Evolutionary conservation across 2,113 vertebrate genomes (phyloP).

Genomic region (Eurypyga helias): DNA sequence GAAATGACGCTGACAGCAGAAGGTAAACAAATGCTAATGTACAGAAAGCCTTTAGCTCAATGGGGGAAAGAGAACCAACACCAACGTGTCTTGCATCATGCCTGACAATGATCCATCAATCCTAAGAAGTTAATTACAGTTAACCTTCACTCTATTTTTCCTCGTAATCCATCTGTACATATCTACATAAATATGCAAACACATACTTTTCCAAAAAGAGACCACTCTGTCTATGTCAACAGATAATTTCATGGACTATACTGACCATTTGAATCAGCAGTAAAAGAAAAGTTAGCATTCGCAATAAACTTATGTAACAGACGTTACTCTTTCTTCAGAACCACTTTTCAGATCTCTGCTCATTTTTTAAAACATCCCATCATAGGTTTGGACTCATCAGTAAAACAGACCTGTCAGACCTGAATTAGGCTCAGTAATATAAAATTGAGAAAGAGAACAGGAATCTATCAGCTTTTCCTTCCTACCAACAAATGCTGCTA

Average conservation of each 20-base stretch:
- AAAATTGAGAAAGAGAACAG: background rate
- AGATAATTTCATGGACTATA: background rate
- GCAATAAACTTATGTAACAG: background rate
- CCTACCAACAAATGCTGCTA: background rate
- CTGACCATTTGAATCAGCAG: background rate
- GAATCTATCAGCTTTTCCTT: background rate
- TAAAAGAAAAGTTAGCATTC: background rate
- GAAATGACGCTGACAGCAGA: background rate
- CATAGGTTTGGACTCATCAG: background rate
- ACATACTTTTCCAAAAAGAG: background rate
- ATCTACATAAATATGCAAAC: background rate
- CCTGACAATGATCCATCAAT: background rate
- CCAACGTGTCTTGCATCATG: background rate
- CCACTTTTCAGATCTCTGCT: background rate
- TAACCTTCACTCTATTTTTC: background rate
- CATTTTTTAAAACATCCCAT: background rate
- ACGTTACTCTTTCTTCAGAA: background rate
- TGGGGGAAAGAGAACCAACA: background rate
- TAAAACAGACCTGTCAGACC: background rate
- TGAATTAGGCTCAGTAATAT: background rate
- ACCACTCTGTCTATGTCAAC: background rate
- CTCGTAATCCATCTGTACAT: background rate
- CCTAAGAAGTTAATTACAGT: background rate
- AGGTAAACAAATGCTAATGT: background rate
- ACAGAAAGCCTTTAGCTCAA: background rate